Base-by-base conservation (phyloP, 2,113 vertebrate genomes). In the Chaenogobius annularis region DNA sequence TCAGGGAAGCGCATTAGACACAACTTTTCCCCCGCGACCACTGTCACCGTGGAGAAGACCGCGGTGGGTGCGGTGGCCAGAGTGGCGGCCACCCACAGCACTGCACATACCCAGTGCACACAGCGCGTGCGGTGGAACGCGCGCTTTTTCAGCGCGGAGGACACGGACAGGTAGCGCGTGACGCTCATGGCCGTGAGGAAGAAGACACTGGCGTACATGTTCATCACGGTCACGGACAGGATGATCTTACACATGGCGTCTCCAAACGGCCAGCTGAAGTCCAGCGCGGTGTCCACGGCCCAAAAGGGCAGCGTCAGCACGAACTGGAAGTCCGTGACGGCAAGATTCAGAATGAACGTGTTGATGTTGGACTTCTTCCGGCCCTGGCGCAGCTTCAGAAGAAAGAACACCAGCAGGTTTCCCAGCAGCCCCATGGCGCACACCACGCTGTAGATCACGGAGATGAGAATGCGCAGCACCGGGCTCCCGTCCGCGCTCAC, bases 241-340 rank as follows among this genome's bases (percentile, higher is more conserved):
- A 93, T 78, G 73, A 93, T 92, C 37, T 91, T 93, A 72, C 94
- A 93, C 92, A 93, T 91, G 71, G 91, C 90, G 80, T 89, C 77
- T 40, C 92, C 90, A 67, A 93, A 93, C n/a, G 93, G 93, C 92
- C 94, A 94, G 84, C 90, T 93, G 88, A 94, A 94, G 85, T 94
- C 94, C 68, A 91, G 82, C 26, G 85, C 93, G 1, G 90, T 91
- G 86, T 94, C 93, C 76, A 90, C 92, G 0, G 92, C 92, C 92
- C 92, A 94, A 83, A 94, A 95, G n/a, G 94, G 94, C 69, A 93
- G 80, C 0, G 90, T 92, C 46, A 93, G 83, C 40, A 94, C 92
- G 37, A 94, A 95, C 90, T 93, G 92, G 72, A 94, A 93, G 87
- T 93, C 91, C 0, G 92, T 94, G 63, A 92, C 90, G 0, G 93